Base-by-base conservation (phyloP, 2,113 vertebrate genomes). In the Phoxinus phoxinus region DNA sequence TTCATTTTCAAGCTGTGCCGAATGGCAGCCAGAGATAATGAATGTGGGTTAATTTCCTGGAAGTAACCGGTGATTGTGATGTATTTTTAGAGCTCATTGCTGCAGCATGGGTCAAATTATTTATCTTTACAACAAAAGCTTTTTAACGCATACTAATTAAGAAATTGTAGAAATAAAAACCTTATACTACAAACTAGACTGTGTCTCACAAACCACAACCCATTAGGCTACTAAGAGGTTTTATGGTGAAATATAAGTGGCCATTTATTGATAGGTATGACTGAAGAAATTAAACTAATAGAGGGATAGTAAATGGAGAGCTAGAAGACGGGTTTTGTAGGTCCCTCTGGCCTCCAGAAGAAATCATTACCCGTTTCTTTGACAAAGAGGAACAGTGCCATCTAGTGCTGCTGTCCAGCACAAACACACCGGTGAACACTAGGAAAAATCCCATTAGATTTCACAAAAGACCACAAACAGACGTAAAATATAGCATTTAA, bases 331-430 rank as follows among this genome's bases (percentile, higher is more conserved):
- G 15, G 2, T 79, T 63, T 63, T 41, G 35, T 80, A 21, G 58
- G 13, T 80, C 56, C 23, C 58, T 46, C n/a, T 81, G 59, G 58
- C 27, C 37, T 63, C 37, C 15, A 25, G 10, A 8, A 5, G 21
- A 41, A 41, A 79, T 15, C 6, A 3, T 79, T 61, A 46, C 27
- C 74, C 6, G 44, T 15, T 19, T n/a, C 67, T 92, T 86, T 92
- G 91, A 83, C 73, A 84, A 92, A 93, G 92, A 84, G 88, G 91
- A 92, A 95, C 93, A 94, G 56, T 93, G 94, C 93, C 94, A 93
- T 92, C 94, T 94, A 92, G 93, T 63, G 94, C 67, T 51, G 11
- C 65, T 48, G 2, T 12, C 73, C 19, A 37, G 19, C 32, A 83
- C 72, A 21, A 10, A 85, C 32, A 25, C 12, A n/a, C n/a, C n/a